Percentiles rank a stretch among this genome's conserved stretches.
phyloP scores from a whole-genome alignment of 1,140 invertebrate genomes.

The Brachionus asplanchnoidis region DNA sequence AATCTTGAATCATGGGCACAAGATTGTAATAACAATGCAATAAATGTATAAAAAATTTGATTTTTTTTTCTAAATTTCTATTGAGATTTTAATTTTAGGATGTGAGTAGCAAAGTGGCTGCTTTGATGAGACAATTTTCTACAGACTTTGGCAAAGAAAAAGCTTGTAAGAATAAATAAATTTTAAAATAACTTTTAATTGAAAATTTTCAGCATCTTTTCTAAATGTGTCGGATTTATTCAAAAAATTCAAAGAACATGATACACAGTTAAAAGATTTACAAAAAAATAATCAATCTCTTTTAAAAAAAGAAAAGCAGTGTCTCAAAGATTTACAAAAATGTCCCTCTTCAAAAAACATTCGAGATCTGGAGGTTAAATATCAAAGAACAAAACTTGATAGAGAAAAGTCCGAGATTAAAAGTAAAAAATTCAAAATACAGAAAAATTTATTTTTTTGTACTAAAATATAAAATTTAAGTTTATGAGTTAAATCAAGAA shows the following conservation, averaged over 20 bases:
- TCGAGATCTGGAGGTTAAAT: conserved; percentile 19
- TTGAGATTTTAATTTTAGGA: not conserved
- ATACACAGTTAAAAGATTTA: not conserved
- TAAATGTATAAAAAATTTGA: not conserved
- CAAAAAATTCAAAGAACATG: conserved; percentile 37
- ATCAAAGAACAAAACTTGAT: not conserved
- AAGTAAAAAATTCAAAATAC: not conserved
- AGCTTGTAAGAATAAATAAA: not conserved
- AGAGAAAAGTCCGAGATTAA: conserved; percentile 26
- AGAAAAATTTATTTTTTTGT: not conserved
- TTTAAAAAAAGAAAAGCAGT: not conserved
- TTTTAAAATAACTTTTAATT: too few species aligned
- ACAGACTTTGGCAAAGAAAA: conserved; percentile 35
- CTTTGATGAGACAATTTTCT: not conserved
- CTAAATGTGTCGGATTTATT: not conserved
- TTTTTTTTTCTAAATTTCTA: not conserved
- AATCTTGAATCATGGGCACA: conserved; percentile 7
- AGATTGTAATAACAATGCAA: conserved; percentile 22
- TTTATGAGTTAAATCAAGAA: conserved; percentile 5
- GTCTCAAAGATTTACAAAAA: not conserved
- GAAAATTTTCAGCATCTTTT: not conserved
- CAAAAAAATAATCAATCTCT: not conserved
- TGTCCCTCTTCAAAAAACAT: conserved; percentile 20
- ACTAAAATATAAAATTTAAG: not conserved
- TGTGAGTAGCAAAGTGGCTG: not conserved